A percentile compares a stretch with the other conserved stretches of the same genome.
These are phyloP conservation scores for Brevipalpus yothersi DNA, from an alignment of 1,140 invertebrate species.

Conservation along the genomic window DNA sequence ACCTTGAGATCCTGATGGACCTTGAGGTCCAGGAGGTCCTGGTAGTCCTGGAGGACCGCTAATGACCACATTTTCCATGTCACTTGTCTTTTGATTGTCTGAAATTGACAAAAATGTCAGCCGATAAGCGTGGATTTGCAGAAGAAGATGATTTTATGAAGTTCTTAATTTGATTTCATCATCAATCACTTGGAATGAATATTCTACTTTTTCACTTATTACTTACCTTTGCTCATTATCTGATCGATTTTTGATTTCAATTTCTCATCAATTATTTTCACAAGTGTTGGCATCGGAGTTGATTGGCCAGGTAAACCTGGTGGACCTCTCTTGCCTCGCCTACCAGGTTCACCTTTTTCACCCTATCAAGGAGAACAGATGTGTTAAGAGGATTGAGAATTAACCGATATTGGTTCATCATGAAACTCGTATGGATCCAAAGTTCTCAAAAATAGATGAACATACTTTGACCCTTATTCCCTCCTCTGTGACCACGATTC, in stretches of 20 bases:
- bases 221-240: background rate
- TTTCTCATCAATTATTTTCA: background rate
- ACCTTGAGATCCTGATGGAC: background rate
- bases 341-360: background rate
- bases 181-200: background rate
- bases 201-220: background rate
- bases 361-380: background rate
- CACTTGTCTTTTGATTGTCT: background rate
- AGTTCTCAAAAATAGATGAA: background rate
- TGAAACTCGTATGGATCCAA: background rate
- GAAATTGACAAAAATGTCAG: background rate
- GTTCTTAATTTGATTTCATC: background rate
- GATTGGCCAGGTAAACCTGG: background rate
- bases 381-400: no score
- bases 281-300: background rate
- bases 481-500: background rate
- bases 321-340: background rate
- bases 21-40: conserved; percentile 21
- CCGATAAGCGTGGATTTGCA: background rate
- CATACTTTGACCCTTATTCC: background rate
- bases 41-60: conserved; percentile 41
- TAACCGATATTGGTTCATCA: background rate
- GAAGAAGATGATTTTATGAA: background rate
- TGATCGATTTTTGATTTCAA: background rate
- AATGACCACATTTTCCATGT: conserved; percentile 28